Percentiles rank a stretch among this genome's conserved stretches.
Conservation (phyloP, 2,888 invertebrate species). For the Antitype chi region DNA sequence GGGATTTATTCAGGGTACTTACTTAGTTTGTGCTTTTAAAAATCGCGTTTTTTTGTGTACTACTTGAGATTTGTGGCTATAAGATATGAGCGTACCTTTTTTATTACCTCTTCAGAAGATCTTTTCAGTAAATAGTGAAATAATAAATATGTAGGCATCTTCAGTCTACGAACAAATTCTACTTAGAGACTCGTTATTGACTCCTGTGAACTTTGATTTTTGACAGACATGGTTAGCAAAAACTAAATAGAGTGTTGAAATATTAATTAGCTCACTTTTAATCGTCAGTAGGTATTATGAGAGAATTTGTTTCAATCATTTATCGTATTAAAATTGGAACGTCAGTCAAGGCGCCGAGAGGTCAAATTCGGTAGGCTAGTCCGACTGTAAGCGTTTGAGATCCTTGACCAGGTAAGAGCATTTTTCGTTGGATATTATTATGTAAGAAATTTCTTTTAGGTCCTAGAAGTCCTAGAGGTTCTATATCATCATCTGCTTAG, state of each 20-base stretch:
- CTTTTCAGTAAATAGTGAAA: background rate
- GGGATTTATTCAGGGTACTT: no score
- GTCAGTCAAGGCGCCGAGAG: conserved; percentile 76
- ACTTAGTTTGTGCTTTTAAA: no score
- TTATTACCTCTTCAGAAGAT: background rate
- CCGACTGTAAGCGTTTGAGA: conserved; percentile 25
- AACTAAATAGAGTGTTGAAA: conserved; percentile 72
- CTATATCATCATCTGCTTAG: no score
- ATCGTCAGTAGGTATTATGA: conserved; percentile 46
- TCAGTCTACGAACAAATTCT: background rate
- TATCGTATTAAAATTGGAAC: conserved; percentile 77
- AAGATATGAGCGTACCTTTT: no score
- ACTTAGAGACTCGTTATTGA: background rate
- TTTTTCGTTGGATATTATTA: background rate
- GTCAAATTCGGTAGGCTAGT: conserved; percentile 36
- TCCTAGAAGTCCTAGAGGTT: no score
- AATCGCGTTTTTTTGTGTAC: background rate
- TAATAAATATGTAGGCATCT: background rate
- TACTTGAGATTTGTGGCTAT: no score
- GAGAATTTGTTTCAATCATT: conserved; percentile 50
- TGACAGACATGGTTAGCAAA: conserved; percentile 62
- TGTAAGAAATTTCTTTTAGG: background rate
- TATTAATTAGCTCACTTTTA: conserved; percentile 74
- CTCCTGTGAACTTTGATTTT: conserved; percentile 4
- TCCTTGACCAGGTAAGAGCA: background rate